Evolutionary conservation across 2,797 vertebrate species (phyloP).

Genomic region (Cirrhinus mrigala): DNA sequence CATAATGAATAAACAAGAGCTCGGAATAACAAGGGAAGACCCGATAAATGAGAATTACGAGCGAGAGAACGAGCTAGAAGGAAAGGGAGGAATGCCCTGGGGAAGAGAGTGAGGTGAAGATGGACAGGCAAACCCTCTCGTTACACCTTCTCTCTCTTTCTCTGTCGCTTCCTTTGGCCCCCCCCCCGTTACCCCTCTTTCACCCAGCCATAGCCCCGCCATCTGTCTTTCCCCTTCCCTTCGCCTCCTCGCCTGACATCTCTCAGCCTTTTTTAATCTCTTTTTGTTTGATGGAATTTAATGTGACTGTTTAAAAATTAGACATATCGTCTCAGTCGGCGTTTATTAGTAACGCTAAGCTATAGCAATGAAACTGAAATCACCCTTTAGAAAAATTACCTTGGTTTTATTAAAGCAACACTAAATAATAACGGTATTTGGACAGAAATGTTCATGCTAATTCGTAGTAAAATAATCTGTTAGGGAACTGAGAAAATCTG

Average conservation of each 20-base stretch:
- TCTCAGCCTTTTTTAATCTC: constrained; percentile 30
- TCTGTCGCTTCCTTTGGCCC: constrained; percentile 35
- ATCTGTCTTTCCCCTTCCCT: constrained; percentile 43
- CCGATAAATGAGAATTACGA: constrained; percentile 50
- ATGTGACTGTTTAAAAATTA: constrained; percentile 42
- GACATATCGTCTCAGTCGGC: constrained; percentile 19
- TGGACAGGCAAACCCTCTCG: constrained; percentile 61
- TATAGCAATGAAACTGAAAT: constrained; percentile 4
- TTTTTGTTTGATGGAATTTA: constrained; percentile 56
- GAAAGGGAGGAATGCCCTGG: constrained; percentile 57
- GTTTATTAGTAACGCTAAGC: constrained; percentile 40
- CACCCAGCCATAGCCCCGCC: constrained; percentile 39
- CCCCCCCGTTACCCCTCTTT: constrained; percentile 11
- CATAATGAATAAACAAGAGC: constrained; percentile 54
- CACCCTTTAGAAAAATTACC: constrained; percentile 1
- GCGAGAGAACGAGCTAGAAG: constrained; percentile 23
- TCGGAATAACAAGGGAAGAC: constrained; percentile 42
- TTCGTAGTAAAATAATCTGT: constrained; percentile 5
- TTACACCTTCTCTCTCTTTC: constrained; percentile 41
- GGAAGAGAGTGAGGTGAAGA: constrained; percentile 41
- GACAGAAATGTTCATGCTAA: constrained; percentile 16
- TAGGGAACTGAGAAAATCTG: neutral
- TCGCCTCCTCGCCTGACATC: constrained; percentile 25
- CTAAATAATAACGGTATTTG: constrained; percentile 22
- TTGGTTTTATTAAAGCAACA: constrained; percentile 5